These are phyloP conservation scores for Drosophila greeni DNA, from an alignment of 2,888 invertebrate species.

Conservation along the genomic window DNA sequence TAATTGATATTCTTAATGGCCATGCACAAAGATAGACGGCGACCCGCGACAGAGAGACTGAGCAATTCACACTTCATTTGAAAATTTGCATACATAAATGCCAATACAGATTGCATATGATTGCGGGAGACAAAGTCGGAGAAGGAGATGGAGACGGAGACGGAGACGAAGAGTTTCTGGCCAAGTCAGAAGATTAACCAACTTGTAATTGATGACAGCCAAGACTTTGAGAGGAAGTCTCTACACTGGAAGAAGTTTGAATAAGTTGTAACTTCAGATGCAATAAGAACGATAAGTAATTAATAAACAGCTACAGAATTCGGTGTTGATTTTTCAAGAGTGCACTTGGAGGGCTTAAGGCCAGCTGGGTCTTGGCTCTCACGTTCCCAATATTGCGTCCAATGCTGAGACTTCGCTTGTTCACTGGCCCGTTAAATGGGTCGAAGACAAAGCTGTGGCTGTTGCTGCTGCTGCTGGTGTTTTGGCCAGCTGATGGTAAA, in stretches of 20 bases:
- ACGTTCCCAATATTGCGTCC: constrained; percentile 62
- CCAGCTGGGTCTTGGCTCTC: constrained; percentile 50
- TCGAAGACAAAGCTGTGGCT: constrained; percentile 68
- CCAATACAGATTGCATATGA: constrained; percentile 52
- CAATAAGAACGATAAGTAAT: not conserved
- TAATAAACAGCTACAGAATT: not conserved
- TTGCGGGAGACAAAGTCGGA: constrained; percentile 15
- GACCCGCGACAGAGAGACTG: constrained; percentile 15
- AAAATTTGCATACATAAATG: constrained; percentile 60
- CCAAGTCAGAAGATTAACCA: constrained; percentile 35
- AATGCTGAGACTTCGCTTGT: constrained; percentile 44
- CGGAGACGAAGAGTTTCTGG: constrained; percentile 1
- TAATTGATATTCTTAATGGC: constrained; percentile 54
- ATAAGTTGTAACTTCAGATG: not conserved
- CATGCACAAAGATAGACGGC: constrained; percentile 31
- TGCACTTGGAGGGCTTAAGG: constrained; percentile 13
- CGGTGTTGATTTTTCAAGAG: not conserved
- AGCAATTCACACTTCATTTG: constrained; percentile 64
- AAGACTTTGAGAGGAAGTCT: constrained; percentile 27
- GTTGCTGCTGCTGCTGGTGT: constrained; percentile 21
- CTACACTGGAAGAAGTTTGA: constrained; percentile 37
- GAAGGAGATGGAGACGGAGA: not conserved
- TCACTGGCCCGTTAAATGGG: constrained; percentile 74
- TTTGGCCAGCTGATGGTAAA: constrained; percentile 26
- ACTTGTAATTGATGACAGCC: constrained; percentile 29